These are phyloP conservation scores for Cactoblastis cactorum DNA, from an alignment of 2,888 invertebrate species.

Conservation along the genomic window DNA sequence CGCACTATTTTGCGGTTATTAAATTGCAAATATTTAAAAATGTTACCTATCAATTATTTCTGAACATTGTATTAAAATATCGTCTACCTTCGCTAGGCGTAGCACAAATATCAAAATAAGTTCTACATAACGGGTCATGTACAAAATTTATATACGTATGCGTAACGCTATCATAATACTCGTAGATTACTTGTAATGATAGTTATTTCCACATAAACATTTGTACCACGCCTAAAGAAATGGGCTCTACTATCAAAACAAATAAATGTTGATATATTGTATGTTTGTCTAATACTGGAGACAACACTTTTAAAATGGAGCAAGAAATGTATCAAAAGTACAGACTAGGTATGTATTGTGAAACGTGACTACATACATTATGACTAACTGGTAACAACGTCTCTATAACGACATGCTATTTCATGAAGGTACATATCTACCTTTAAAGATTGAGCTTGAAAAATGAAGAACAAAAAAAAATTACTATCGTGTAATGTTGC, in stretches of 20 bases:
- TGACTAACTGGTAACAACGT: slow-evolving; percentile 69
- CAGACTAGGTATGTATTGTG: slow-evolving; percentile 22
- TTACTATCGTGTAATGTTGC: background rate
- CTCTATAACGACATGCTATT: slow-evolving; percentile 27
- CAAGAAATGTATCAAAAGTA: slow-evolving; percentile 9
- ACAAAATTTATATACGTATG: background rate
- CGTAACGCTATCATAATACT: background rate
- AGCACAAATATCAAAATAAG: background rate
- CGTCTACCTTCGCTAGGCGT: background rate
- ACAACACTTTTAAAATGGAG: background rate
- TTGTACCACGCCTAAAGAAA: background rate
- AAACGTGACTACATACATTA: slow-evolving; percentile 28
- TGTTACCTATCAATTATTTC: background rate
- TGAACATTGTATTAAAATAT: background rate
- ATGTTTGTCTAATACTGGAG: background rate
- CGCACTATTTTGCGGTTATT: background rate
- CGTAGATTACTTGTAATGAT: background rate
- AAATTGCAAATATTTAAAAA: background rate
- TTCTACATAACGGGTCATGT: background rate
- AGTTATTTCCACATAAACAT: background rate
- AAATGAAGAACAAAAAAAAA: background rate
- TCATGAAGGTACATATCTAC: background rate
- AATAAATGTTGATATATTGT: background rate
- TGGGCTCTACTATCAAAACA: background rate
- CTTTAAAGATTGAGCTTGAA: background rate